Evolutionary conservation across 2,888 invertebrate species (phyloP).

Genomic region (Philopedon plagiatum): DNA sequence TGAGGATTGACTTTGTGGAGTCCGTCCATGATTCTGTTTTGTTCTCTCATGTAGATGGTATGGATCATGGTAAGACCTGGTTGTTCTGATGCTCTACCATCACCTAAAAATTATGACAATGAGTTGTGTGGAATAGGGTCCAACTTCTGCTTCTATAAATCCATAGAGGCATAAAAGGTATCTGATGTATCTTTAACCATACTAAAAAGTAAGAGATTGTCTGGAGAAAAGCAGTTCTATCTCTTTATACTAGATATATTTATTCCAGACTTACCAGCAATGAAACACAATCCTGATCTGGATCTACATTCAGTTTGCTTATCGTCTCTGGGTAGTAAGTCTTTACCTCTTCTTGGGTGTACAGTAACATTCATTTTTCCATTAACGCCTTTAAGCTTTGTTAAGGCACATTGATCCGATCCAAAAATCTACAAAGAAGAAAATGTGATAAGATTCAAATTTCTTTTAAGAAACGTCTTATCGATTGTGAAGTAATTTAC

Average conservation of each 20-base stretch:
- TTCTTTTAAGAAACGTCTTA: background rate
- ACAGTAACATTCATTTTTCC: constrained; percentile 87
- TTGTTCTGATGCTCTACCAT: constrained; percentile 93
- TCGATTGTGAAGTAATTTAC: constrained; percentile 9
- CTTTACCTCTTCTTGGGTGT: constrained; percentile 82
- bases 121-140: too few species aligned
- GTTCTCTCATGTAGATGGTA: constrained; percentile 90
- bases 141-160: too few species aligned
- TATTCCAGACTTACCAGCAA: constrained; percentile 72
- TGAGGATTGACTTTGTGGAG: constrained; percentile 87
- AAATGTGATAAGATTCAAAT: background rate
- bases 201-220: too few species aligned
- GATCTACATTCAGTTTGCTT: constrained; percentile 91
- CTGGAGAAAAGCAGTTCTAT: too few species aligned
- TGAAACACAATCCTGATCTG: constrained; percentile 87
- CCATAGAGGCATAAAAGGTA: too few species aligned
- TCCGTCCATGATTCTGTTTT: constrained; percentile 88
- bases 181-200: too few species aligned
- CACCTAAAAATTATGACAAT: too few species aligned
- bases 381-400: constrained; percentile 72
- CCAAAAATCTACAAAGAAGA: constrained; percentile 43
- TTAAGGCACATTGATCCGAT: constrained; percentile 38
- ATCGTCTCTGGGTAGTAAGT: constrained; percentile 84
- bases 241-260: background rate
- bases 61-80: constrained; percentile 91